phyloP scores from a whole-genome alignment of 2,797 vertebrate genomes.

The Brotula barbata region DNA sequence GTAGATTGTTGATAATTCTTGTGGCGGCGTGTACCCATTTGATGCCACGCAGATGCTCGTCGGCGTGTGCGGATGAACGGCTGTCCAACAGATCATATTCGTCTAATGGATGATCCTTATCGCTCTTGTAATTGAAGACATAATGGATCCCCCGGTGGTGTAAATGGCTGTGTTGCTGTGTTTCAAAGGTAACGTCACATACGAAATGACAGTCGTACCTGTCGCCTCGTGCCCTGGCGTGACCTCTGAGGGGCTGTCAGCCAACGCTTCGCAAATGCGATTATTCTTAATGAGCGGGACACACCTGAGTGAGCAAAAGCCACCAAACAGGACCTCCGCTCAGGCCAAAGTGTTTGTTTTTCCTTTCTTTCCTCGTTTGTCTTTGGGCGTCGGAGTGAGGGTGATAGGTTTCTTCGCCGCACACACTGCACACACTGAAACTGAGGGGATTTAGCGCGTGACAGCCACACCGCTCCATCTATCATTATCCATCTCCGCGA shows the following conservation, averaged over 20 bases:
- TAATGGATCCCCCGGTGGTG: constrained; percentile 59
- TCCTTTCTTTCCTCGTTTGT: constrained; percentile 63
- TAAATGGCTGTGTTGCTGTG: constrained; percentile 63
- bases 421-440: constrained; percentile 51
- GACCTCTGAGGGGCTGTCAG: constrained; percentile 16
- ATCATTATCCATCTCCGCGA: constrained; percentile 59
- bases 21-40: constrained; percentile 20
- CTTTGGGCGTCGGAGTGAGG: constrained; percentile 41
- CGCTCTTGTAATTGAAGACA: constrained; percentile 55
- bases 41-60: constrained; percentile 22
- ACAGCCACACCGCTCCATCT: constrained; percentile 56
- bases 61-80: constrained; percentile 51
- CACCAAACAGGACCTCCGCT: constrained; percentile 59
- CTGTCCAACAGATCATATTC: constrained; percentile 36
- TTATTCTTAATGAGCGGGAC: constrained; percentile 50
- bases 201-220: constrained; percentile 39
- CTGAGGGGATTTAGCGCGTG: constrained; percentile 33
- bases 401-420: constrained; percentile 41
- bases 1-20: constrained; percentile 46
- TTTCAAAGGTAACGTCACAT: constrained; percentile 34
- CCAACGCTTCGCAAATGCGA: constrained; percentile 36
- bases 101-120: constrained; percentile 67
- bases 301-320: constrained; percentile 57
- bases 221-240: constrained; percentile 27
- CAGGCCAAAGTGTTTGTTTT: constrained; percentile 67